These are phyloP conservation scores for Caenorhabditis elegans DNA, from an alignment of 1,140 invertebrate genomes.

Conservation along the genomic window WBcel235 BX284606.5:4423501-4424000, in stretches of 20 bases:
- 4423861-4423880: too few species aligned
- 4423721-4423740: neutral
- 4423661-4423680: constrained; percentile 5
- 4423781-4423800: neutral
- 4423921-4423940: too few species aligned
- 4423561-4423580: constrained; percentile 7
- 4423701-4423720: neutral
- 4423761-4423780: too few species aligned
- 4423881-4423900: too few species aligned
- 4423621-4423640: constrained; percentile 22
- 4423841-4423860: too few species aligned
- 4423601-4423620: constrained; percentile 32
- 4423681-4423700: neutral
- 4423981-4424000: too few species aligned
- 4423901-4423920: too few species aligned
- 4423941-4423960: too few species aligned
- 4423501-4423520: neutral
- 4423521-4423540: neutral
- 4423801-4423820: too few species aligned
- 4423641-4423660: neutral
- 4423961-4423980: too few species aligned
- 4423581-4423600: constrained; percentile 24
- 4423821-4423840: too few species aligned
- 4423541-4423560: constrained; percentile 9
- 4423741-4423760: neutral